phyloP scores from a whole-genome alignment of 2,113 vertebrate species.

The Saguinus midas region DNA sequence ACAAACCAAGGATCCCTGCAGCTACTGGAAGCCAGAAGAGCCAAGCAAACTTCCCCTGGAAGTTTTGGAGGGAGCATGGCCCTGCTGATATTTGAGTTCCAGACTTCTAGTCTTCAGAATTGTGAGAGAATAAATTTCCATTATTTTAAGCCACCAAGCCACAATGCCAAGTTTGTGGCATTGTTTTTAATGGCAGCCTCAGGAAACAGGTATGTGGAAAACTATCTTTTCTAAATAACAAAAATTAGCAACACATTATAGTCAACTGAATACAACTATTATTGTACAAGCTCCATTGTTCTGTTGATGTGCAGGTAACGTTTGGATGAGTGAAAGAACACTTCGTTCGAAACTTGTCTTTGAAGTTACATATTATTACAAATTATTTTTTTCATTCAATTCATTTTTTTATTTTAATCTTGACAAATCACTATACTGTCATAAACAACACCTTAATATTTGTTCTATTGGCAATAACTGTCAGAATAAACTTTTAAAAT shows the following conservation, averaged over 20 bases:
- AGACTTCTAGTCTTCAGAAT: background rate
- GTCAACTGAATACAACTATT: background rate
- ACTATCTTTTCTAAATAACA: background rate
- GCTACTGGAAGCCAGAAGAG: background rate
- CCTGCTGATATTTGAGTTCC: background rate
- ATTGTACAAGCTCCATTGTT: background rate
- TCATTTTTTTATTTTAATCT: background rate
- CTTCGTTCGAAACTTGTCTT: background rate
- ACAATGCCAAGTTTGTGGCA: background rate
- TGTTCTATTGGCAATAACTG: background rate
- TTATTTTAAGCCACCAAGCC: background rate
- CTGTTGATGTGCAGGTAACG: background rate
- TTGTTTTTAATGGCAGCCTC: background rate
- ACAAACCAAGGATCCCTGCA: background rate
- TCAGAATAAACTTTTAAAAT: background rate
- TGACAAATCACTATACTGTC: background rate
- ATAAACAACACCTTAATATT: background rate
- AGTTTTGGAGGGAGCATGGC: background rate
- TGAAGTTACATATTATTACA: background rate
- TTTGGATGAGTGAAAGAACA: too few relatives aligned
- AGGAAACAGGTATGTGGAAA: background rate
- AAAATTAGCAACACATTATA: background rate
- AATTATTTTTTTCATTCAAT: background rate
- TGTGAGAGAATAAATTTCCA: background rate
- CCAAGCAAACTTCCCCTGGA: background rate